These are phyloP conservation scores for Eumacrocentrus americanus DNA, from an alignment of 2,888 invertebrate genomes.

Conservation along the genomic window DNA sequence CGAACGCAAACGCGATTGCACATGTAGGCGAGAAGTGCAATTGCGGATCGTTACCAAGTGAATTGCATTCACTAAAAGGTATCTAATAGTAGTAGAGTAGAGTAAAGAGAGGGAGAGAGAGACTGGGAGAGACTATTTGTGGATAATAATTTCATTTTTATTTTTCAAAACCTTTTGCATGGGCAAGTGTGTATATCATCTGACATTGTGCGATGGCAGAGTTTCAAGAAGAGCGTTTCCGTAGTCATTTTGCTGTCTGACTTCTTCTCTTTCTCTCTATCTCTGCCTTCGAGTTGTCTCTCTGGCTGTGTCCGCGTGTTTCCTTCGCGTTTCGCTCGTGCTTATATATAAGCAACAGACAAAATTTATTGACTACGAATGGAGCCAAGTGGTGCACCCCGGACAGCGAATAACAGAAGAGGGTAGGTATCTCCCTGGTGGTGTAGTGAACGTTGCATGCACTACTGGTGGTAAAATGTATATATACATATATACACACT, in stretches of 20 bases:
- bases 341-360: conserved; percentile 9
- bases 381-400: conserved; percentile 28
- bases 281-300: conserved; percentile 10
- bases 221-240: conserved; percentile 21
- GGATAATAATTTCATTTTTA: background rate
- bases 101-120: no score
- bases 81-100: no score
- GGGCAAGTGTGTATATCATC: conserved; percentile 7
- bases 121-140: no score
- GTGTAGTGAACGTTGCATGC: background rate
- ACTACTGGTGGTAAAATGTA: background rate
- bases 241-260: background rate
- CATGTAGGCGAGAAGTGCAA: no score
- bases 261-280: background rate
- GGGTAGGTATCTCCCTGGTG: background rate
- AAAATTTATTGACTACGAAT: conserved; percentile 30
- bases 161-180: no score
- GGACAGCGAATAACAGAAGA: conserved; percentile 16
- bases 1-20: background rate
- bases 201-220: conserved; percentile 21
- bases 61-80: no score
- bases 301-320: conserved; percentile 25
- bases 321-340: conserved; percentile 21
- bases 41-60: no score
- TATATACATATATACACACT: background rate